Conservation (phyloP, 1,140 invertebrate genomes). For the Drosophila simulans region DNA sequence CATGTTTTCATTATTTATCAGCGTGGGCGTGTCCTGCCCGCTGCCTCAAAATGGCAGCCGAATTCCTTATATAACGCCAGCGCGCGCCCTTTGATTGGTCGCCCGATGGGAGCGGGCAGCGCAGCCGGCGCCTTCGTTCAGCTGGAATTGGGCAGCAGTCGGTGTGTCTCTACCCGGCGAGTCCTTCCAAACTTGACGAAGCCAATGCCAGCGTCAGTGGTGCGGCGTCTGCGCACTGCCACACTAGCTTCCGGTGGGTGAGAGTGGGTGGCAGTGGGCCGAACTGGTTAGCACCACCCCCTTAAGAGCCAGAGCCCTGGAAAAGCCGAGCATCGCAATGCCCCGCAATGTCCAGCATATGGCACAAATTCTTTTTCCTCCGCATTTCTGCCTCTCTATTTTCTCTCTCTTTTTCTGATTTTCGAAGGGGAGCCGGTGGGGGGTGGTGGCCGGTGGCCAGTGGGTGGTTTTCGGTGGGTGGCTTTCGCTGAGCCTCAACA, state of each 20-base stretch:
- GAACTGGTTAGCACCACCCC: background rate
- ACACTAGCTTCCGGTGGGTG: background rate
- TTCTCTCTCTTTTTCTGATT: conserved; percentile 15
- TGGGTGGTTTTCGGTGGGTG: background rate
- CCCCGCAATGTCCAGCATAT: conserved; percentile 64
- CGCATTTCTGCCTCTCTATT: conserved; percentile 2
- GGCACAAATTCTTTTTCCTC: conserved; percentile 72
- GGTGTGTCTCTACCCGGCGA: conserved; percentile 49
- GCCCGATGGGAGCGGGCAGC: conserved; percentile 22
- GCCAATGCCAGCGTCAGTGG: conserved; percentile 64
- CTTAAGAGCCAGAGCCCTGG: background rate
- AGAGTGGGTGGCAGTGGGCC: background rate
- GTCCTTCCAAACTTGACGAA: conserved; percentile 69
- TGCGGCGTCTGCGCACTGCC: conserved; percentile 63
- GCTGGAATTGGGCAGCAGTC: conserved; percentile 70
- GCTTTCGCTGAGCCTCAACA: conserved; percentile 38
- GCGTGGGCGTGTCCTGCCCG: conserved; percentile 69
- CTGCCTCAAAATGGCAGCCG: conserved; percentile 70
- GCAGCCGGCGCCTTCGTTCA: conserved; percentile 66
- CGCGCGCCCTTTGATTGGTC: conserved; percentile 48
- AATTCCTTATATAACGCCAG: conserved; percentile 53
- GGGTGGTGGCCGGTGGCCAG: no score
- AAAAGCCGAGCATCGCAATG: conserved; percentile 61
- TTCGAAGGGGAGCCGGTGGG: background rate
- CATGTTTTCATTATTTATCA: conserved; percentile 84